Base-by-base conservation (phyloP, 2,888 invertebrate genomes). In the Meandrusa payeni region DNA sequence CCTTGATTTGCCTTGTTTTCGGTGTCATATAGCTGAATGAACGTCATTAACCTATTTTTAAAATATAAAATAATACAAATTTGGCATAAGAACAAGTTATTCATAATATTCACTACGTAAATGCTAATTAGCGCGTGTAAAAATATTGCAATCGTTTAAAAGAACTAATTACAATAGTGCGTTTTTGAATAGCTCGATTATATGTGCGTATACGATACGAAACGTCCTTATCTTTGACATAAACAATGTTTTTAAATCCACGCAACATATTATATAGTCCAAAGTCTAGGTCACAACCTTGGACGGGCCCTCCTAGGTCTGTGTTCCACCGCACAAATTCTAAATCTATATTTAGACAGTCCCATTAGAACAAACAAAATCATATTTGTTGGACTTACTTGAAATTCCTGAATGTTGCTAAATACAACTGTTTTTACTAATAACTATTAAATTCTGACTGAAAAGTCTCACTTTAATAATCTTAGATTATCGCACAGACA, bases 221-320 rank as follows among this genome's bases (percentile, higher is more conserved):
- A n/a, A n/a, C n/a, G n/a, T 15, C 15, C 2, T 15, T 15, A 15
- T 15, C 15, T 15, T 3, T 15, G 15, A 3, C 4, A 3, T 4
- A 15, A 15, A 15, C 4, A 15, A 3, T 36, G 27, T 34, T 42
- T 23, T 29, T 3, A 34, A 34, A 28, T 28, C 28, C 22, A 36
- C 41, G 41, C 36, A 22, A 2, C n/a, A 31, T 4, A 12, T 3
- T 39, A 10, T 27, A n/a, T 22, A 41, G 55, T 52, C 45, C 54
- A 51, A 55, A 55, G 60, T 59, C 41, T 60, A 60, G 58, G 52
- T 51, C 54, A 52, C 55, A 48, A 57, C 64, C 64, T 64, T 64
- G 64, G 51, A 50, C 27, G 11, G 9, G 9, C 27, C 34, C 33
- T 44, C 20, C 38, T 33, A 33, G 22, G 23, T 22, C 17, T 17